Conservation (phyloP, 2,113 vertebrate genomes). For the Anas platyrhynchos region DNA sequence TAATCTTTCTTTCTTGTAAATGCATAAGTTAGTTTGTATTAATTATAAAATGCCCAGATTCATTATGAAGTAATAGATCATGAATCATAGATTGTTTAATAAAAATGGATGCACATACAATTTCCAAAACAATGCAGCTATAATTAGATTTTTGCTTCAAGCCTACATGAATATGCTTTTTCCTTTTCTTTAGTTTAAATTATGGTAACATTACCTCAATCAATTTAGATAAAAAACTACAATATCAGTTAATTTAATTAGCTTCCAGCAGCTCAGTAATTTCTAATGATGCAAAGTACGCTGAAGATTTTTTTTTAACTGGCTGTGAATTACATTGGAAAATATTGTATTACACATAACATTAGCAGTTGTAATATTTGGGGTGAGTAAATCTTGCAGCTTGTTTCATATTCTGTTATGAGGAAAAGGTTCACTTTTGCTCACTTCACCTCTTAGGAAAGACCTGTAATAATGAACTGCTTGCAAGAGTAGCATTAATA, state of each 20-base stretch:
- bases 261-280: conserved; percentile 37
- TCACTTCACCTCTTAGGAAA: background rate
- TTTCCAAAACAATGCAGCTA: conserved; percentile 50
- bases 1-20: conserved; percentile 16
- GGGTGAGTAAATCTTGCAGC: background rate
- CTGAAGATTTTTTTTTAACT: conserved; percentile 19
- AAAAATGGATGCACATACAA: conserved; percentile 41
- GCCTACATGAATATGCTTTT: conserved; percentile 22
- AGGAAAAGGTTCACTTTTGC: conserved; percentile 1
- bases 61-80: conserved; percentile 27
- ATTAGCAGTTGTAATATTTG: background rate
- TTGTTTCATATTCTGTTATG: background rate
- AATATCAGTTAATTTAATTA: conserved; percentile 64
- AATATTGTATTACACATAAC: background rate
- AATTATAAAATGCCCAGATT: conserved; percentile 54
- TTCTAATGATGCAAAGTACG: background rate
- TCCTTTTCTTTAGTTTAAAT: conserved; percentile 50
- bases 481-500: background rate
- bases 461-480: background rate
- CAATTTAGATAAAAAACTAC: conserved; percentile 60
- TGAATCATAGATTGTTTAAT: conserved; percentile 51
- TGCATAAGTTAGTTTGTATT: background rate
- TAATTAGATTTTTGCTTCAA: conserved; percentile 68
- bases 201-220: conserved; percentile 46
- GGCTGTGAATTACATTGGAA: conserved; percentile 25